phyloP scores from a whole-genome alignment of 2,888 invertebrate genomes.

The Ditylenchus weischeri region DNA sequence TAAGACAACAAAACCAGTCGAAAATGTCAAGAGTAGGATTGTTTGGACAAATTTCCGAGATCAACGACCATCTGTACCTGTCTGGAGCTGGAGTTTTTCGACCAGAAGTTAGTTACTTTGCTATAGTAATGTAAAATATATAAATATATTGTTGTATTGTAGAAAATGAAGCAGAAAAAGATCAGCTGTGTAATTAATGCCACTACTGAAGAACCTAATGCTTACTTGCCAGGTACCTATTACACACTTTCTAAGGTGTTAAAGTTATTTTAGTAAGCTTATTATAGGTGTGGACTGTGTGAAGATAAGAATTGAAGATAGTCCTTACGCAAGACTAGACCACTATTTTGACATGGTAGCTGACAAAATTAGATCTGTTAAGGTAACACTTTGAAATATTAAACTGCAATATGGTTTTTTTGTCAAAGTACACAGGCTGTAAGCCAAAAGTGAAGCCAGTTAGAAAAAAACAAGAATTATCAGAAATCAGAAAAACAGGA shows the following conservation, averaged over 20 bases:
- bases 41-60: constrained; percentile 65
- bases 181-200: constrained; percentile 78
- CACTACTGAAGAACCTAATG: constrained; percentile 74
- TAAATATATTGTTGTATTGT: too few species aligned
- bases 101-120: constrained; percentile 59
- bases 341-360: constrained; percentile 70
- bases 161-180: constrained; percentile 68
- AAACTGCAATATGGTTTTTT: too few species aligned
- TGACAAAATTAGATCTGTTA: constrained; percentile 54
- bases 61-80: constrained; percentile 73
- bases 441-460: too few species aligned
- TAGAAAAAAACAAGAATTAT: too few species aligned
- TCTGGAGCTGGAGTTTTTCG: constrained; percentile 76
- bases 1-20: neutral
- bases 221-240: constrained; percentile 58
- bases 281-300: constrained; percentile 65
- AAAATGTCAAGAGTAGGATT: constrained; percentile 47
- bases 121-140: too few species aligned
- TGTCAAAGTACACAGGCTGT: too few species aligned
- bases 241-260: neutral
- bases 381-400: constrained; percentile 28
- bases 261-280: too few species aligned
- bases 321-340: constrained; percentile 72
- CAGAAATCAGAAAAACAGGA: too few species aligned
- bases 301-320: constrained; percentile 74